A percentile compares a stretch with the other conserved stretches of the same genome.
Conservation (phyloP, 1,140 invertebrate species). For the Amphibalanus amphitrite region DNA sequence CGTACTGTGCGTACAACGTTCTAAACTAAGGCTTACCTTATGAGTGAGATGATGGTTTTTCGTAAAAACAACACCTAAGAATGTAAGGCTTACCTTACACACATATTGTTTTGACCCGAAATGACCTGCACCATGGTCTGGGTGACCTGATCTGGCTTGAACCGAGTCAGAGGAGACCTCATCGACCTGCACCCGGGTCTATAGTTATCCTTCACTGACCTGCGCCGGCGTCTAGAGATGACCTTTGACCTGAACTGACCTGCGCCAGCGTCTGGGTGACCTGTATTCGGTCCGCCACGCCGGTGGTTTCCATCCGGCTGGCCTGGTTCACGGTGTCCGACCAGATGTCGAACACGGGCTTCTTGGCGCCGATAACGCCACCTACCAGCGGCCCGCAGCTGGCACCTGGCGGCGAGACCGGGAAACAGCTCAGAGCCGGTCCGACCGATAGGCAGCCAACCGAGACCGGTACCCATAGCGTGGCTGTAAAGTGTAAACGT, state of each 20-base stretch:
- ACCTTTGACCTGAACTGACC: not conserved
- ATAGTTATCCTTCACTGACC: not conserved
- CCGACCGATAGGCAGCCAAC: too few relatives aligned
- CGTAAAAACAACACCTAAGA: too few relatives aligned
- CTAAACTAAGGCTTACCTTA: too few relatives aligned
- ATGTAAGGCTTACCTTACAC: too few relatives aligned
- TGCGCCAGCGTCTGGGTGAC: not conserved
- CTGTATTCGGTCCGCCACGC: constrained; percentile 54
- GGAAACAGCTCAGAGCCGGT: not conserved
- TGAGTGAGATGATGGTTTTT: too few relatives aligned
- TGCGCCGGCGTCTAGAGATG: not conserved
- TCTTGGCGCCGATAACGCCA: constrained; percentile 89
- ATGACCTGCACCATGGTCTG: too few relatives aligned
- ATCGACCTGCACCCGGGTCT: not conserved
- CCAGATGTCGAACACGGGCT: constrained; percentile 97
- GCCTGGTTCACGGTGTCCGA: constrained; percentile 96
- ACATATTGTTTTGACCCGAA: too few relatives aligned
- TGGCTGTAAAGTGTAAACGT: too few relatives aligned
- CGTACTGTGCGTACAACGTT: too few relatives aligned
- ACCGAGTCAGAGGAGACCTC: not conserved
- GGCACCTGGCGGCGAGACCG: constrained; percentile 3
- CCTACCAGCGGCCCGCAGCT: constrained; percentile 74
- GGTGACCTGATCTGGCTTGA: too few relatives aligned
- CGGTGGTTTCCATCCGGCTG: constrained; percentile 85
- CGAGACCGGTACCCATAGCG: too few relatives aligned